These are phyloP conservation scores for Charanyca ferruginea DNA, from an alignment of 2,888 invertebrate genomes.

Conservation along the genomic window DNA sequence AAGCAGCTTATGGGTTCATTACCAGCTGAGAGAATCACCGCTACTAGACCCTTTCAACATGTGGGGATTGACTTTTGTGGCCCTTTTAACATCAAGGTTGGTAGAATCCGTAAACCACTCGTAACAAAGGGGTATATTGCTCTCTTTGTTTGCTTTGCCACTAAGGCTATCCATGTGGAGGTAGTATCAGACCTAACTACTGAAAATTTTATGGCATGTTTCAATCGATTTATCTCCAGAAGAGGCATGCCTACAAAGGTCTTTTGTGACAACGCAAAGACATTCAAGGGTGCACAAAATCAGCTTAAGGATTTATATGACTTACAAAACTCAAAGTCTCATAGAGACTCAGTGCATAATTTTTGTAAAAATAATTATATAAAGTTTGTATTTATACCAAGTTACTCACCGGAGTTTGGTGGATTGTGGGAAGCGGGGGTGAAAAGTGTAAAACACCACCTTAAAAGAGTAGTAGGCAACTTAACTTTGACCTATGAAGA, in stretches of 20 bases:
- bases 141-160: no score
- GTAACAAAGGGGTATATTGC: conserved; percentile 2
- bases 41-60: neutral
- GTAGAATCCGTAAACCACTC: neutral
- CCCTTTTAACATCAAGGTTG: neutral
- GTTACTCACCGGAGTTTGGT: neutral
- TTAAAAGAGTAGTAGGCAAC: no score
- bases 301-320: neutral
- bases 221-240: neutral
- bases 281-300: conserved; percentile 5
- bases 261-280: conserved; percentile 3
- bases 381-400: neutral
- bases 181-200: no score
- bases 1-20: neutral
- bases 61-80: neutral
- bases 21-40: neutral
- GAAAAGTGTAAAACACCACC: no score
- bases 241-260: conserved; percentile 2
- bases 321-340: neutral
- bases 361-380: conserved; percentile 4
- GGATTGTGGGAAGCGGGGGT: no score
- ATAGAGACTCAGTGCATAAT: neutral
- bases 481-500: no score
- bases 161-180: no score
- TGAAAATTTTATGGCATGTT: no score